Conservation (phyloP, 2,113 vertebrate species). For the Otocyon megalotis region DNA sequence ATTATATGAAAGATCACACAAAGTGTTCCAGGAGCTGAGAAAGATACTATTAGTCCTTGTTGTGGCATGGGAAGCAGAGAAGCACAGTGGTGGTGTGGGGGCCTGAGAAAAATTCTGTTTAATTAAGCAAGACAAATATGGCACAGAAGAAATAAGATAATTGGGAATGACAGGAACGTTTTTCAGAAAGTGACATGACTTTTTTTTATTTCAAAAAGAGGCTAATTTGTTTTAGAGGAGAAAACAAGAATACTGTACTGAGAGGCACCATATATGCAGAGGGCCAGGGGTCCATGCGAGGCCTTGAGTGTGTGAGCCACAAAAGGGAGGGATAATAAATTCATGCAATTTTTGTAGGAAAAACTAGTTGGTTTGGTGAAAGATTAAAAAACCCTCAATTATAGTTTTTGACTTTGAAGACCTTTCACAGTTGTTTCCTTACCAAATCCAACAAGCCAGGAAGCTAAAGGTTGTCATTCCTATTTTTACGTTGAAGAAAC, state of each 20-base stretch:
- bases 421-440: background rate
- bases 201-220: background rate
- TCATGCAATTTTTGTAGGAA: background rate
- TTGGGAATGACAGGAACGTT: background rate
- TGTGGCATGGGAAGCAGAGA: background rate
- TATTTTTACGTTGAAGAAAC: background rate
- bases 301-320: background rate
- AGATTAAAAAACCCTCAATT: background rate
- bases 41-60: background rate
- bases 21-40: background rate
- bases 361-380: background rate
- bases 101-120: background rate
- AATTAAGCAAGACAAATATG: background rate
- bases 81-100: accelerated
- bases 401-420: background rate
- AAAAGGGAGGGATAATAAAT: background rate
- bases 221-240: background rate
- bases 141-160: background rate
- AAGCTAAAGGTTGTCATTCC: background rate
- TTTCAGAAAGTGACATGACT: background rate
- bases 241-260: background rate
- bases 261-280: accelerated
- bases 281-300: background rate
- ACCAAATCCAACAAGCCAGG: background rate
- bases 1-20: background rate